These are phyloP conservation scores for Ramphastos sulfuratus DNA, from an alignment of 2,113 vertebrate species.

Conservation along the genomic window DNA sequence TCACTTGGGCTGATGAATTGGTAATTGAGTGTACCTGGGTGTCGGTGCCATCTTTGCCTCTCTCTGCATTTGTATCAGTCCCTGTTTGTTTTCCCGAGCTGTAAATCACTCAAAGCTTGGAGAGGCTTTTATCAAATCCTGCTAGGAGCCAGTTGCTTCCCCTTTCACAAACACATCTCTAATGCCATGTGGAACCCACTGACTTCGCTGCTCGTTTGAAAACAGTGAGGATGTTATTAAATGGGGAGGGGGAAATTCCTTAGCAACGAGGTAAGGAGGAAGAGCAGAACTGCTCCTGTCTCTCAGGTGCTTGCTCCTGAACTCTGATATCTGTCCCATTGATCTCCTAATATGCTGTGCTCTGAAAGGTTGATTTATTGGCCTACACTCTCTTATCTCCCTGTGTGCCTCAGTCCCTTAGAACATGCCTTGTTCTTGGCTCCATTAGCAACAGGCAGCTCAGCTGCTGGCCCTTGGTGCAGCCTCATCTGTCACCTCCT, in stretches of 20 bases:
- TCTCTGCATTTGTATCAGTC: conserved; percentile 62
- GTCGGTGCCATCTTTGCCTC: conserved; percentile 11
- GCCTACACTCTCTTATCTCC: background rate
- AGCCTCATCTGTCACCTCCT: background rate
- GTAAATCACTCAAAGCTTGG: conserved; percentile 64
- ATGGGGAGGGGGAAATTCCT: background rate
- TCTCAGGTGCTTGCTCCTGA: background rate
- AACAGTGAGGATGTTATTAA: conserved; percentile 61
- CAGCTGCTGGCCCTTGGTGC: background rate
- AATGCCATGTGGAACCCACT: conserved; percentile 34
- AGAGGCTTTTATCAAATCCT: conserved; percentile 70
- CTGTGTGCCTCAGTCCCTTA: background rate
- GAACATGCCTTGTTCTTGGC: background rate
- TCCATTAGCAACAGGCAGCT: background rate
- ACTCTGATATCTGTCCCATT: conserved; percentile 33
- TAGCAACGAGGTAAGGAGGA: conserved; percentile 12
- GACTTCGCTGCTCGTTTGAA: conserved; percentile 56
- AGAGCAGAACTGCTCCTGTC: conserved; percentile 9
- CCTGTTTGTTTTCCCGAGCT: conserved; percentile 62
- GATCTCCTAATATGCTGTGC: conserved; percentile 25
- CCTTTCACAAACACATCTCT: conserved; percentile 54
- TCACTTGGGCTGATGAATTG: conserved; percentile 71
- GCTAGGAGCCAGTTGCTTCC: conserved; percentile 31
- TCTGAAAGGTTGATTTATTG: conserved; percentile 44
- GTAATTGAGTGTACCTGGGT: conserved; percentile 66